Base-by-base conservation (phyloP, 2,888 invertebrate genomes). In the Diaphora mendica region DNA sequence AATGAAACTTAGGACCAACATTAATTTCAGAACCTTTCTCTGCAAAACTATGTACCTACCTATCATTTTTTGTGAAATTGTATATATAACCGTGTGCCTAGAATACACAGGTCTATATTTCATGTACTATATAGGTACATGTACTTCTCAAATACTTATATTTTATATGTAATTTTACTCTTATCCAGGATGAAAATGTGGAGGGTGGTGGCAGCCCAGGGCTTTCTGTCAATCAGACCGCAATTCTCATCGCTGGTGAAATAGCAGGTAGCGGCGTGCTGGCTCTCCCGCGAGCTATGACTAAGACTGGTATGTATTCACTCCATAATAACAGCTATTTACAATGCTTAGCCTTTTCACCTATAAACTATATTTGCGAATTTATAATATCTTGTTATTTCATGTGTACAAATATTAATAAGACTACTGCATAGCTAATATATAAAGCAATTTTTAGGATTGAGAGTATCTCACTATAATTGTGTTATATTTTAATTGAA, bases 231-330 rank as follows among this genome's bases (percentile, higher is more conserved):
- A 86, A 85, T 75, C 93, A 96, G 77, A 96, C 97, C 0, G 96
- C 97, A 0, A 91, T 97, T 76, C 96, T 97, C 84, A 96, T 97
- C 65, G 96, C 96, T 0, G 97, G 97, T 0, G 97, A 97, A 90
- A 97, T 97, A 96, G 97, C 97, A 0, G 97, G 97, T 65, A 97
- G 97, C 83, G 97, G 97, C 0, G 96, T 97, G n/a, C 91, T 97
- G 79, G 97, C 97, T 0, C 91, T 97, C 51, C 97, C 97, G 0
- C 90, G 95, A 79, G 97, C 97, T 0, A 93, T 97, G 51, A 96
- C 96, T 70, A 96, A 96, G 85, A 96, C 97, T 81, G 97, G 97
- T 97, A 77, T 81, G 86, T 76, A 70, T n/a, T 55, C 11, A 9
- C 55, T 55, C 55, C 9, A 23, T n/a, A 55, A 23, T 55, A 8